Base-by-base conservation (phyloP, 2,888 invertebrate species). In the Meliscaeva auricollis region DNA sequence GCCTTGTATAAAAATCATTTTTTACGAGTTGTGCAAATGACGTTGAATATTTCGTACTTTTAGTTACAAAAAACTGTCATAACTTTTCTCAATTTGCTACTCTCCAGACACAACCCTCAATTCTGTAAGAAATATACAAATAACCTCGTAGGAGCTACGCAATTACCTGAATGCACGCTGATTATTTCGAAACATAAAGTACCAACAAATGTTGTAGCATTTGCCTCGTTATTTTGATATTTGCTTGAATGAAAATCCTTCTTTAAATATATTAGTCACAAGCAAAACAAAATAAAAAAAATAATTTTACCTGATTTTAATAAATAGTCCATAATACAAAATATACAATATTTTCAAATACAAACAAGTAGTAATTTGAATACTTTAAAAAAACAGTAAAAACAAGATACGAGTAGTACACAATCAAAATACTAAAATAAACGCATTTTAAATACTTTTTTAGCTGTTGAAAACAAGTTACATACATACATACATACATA, bases 301-400 rank as follows among this genome's bases (percentile, higher is more conserved):
- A 64, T 32, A 82, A 78, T 75, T 41, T 58, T 83, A 84, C 79
- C 78, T 83, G 83, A 83, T 74, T 83, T 69, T 30, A 69, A 58
- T 48, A 60, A 46, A 38, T 60, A 66, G 56, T 56, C n/a, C 15
- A 54, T 13, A 30, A 2, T 26, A 26, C 26, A 26, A 2, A 13
- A 60, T n/a, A 2, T 38, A 38, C 9, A 11, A 32, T 9, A 54
- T 11, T 15, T 32, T 30, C 26, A 54, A 15, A 15, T 8, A 60
- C 3, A 17, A 35, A 30, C 3, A 38, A 73, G 54, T 38, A 73
- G 66, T 75, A 52, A 58, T 41, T 50, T 75, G 44, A 62, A 70
- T 70, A 74, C 75, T 58, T 84, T 70, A 50, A 44, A 15, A 50
- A 26, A 32, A 75, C 32, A 17, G 0, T 22, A 22, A 54, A n/a